Percentiles rank a stretch among this genome's conserved stretches.
Evolutionary conservation across 2,113 vertebrate species (phyloP).

Genomic region (Columba livia): DNA sequence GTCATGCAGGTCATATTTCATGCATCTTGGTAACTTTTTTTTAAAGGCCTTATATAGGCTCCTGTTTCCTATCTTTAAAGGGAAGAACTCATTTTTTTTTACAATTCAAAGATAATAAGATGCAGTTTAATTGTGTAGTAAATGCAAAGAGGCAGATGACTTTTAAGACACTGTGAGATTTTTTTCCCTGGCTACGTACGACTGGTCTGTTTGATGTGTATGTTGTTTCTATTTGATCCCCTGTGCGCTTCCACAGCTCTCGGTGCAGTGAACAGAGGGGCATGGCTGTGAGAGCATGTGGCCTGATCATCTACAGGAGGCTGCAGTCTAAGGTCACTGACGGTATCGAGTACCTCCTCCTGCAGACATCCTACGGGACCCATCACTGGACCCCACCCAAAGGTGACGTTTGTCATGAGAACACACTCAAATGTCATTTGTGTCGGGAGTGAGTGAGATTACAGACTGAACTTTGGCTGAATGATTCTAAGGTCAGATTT

Average conservation of each 20-base stretch:
- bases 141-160: background rate
- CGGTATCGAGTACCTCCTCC: constrained; percentile 88
- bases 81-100: rapidly evolving
- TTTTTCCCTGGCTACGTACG: background rate
- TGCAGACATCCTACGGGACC: constrained; percentile 92
- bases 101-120: background rate
- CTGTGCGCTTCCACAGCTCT: background rate
- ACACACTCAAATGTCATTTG: rapidly evolving
- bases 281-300: constrained; percentile 91
- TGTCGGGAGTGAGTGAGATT: background rate
- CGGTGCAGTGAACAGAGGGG: background rate
- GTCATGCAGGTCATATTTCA: background rate
- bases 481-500: background rate
- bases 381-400: constrained; percentile 98
- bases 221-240: background rate
- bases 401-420: constrained; percentile 76
- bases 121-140: background rate
- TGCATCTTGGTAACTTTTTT: background rate
- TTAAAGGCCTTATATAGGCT: background rate
- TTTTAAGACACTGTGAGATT: background rate
- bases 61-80: background rate
- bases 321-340: constrained; percentile 64
- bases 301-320: constrained; percentile 91
- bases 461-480: background rate
- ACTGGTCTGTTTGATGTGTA: background rate